Conservation (phyloP, 2,113 vertebrate species). For the Upupa epops region DNA sequence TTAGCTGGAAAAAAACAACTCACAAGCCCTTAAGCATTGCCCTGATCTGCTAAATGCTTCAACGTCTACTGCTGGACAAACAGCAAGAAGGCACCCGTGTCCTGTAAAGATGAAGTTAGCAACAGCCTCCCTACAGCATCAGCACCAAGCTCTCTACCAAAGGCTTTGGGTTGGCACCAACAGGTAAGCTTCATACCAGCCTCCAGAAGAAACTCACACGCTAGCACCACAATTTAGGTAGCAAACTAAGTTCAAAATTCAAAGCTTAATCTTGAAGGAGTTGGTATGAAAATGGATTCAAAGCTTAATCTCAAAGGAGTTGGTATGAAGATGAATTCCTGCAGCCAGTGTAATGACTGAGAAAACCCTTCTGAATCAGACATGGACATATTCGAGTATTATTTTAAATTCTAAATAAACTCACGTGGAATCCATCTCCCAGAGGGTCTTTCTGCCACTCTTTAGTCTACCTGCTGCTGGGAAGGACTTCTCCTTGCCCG, state of each 20-base stretch:
- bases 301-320: neutral
- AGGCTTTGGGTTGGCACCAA: neutral
- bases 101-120: neutral
- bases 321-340: no score
- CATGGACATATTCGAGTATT: neutral
- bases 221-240: neutral
- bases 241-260: neutral
- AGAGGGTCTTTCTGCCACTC: neutral
- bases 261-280: neutral
- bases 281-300: neutral
- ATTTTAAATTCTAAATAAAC: neutral
- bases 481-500: neutral
- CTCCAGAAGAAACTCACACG: neutral
- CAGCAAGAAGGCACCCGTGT: neutral
- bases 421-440: neutral
- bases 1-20: neutral
- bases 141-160: neutral
- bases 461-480: neutral
- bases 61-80: neutral
- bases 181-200: neutral
- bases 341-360: neutral
- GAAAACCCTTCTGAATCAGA: neutral
- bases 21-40: neutral
- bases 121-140: neutral
- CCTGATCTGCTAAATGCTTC: neutral